Conservation (phyloP, 1,140 invertebrate species). For the Fopius arisanus region DNA sequence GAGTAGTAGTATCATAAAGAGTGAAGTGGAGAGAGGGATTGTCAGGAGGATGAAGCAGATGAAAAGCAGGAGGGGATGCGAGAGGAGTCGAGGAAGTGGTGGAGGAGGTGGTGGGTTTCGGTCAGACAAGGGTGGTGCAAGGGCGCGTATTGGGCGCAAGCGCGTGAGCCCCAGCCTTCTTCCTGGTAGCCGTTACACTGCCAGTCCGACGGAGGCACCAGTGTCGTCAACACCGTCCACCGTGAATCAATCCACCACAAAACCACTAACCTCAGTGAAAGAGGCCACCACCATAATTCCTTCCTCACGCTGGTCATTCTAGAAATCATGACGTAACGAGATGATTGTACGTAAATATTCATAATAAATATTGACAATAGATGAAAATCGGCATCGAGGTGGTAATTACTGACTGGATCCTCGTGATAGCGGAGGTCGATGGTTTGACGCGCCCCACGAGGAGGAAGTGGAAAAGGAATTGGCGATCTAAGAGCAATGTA, state of each 20-base stretch:
- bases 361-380: not conserved
- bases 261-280: not conserved
- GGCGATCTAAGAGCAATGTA: not conserved
- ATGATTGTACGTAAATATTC: not conserved
- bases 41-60: not conserved
- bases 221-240: conserved; percentile 36
- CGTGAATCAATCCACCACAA: conserved; percentile 30
- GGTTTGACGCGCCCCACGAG: not conserved
- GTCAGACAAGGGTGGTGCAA: conserved; percentile 29
- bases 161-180: conserved; percentile 30
- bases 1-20: not conserved
- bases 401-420: not conserved
- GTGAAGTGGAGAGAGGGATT: conserved; percentile 3
- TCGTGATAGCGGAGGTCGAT: conserved; percentile 8
- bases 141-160: conserved; percentile 28
- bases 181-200: conserved; percentile 22
- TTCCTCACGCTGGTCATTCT: not conserved
- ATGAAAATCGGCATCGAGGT: not conserved
- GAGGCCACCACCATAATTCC: not conserved
- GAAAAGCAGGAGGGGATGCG: not conserved
- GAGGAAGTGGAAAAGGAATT: not conserved
- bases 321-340: not conserved
- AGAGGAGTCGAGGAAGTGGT: not conserved
- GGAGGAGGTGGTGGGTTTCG: not conserved
- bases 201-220: conserved; percentile 45